Evolutionary conservation across 2,113 vertebrate genomes (phyloP).

Genomic region (Melanerpes formicivorus): DNA sequence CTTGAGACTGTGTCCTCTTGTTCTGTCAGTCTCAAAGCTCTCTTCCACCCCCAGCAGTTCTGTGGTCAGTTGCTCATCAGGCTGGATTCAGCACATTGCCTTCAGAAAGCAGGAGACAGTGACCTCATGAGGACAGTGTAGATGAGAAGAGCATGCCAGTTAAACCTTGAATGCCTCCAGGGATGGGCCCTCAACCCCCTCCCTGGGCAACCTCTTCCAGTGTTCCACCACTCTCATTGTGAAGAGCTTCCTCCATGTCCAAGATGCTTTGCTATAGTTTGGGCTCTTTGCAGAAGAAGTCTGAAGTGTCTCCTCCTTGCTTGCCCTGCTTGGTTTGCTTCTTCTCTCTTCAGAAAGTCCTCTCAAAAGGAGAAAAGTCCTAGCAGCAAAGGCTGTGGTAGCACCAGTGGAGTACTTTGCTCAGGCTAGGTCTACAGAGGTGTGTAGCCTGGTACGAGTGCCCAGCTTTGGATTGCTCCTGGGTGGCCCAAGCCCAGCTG

Average conservation of each 20-base stretch:
- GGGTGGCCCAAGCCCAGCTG: background rate
- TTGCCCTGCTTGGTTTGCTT: background rate
- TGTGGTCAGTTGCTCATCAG: background rate
- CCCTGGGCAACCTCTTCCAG: too few relatives aligned
- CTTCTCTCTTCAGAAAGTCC: background rate
- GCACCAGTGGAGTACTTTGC: background rate
- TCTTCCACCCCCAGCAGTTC: too few relatives aligned
- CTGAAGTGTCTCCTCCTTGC: background rate
- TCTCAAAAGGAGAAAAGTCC: background rate
- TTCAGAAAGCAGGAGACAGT: background rate
- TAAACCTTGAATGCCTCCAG: too few relatives aligned
- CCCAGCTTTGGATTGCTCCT: background rate
- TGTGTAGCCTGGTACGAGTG: fast-evolving
- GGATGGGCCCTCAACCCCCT: too few relatives aligned
- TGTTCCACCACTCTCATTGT: too few relatives aligned
- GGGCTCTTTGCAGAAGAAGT: background rate
- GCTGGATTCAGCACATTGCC: background rate
- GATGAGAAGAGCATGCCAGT: background rate
- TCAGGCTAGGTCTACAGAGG: background rate
- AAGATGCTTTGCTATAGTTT: background rate
- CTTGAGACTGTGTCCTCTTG: too few relatives aligned
- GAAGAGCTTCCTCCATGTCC: too few relatives aligned
- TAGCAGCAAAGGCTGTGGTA: background rate
- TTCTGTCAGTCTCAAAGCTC: too few relatives aligned
- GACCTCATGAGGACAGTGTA: background rate